Conservation (phyloP, 2,113 vertebrate genomes). For the Oreocharis arfaki region DNA sequence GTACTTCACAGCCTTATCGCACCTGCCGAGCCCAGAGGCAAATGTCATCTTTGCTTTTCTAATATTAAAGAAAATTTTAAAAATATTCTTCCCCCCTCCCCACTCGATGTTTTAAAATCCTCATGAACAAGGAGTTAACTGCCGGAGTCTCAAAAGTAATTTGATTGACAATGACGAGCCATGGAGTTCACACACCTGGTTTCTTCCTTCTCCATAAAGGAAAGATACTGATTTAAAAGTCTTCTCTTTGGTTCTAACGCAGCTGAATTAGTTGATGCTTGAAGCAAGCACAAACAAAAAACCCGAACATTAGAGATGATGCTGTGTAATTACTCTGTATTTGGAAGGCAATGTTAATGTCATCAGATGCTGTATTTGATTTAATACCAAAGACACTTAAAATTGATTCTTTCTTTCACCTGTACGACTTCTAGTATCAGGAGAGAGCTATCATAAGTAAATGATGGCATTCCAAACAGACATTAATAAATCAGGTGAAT, state of each 20-base stretch:
- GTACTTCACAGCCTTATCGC: neutral
- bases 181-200: neutral
- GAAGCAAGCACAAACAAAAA: neutral
- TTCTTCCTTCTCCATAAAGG: neutral
- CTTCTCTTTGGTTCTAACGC: neutral
- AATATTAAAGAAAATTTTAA: neutral
- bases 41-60: neutral
- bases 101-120: neutral
- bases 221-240: neutral
- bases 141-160: neutral
- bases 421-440: neutral
- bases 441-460: neutral
- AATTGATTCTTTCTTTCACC: neutral
- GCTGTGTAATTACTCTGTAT: neutral
- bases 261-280: neutral
- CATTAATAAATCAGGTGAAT: neutral
- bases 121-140: neutral
- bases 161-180: neutral
- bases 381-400: neutral
- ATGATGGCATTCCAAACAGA: neutral
- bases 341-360: neutral
- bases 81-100: neutral
- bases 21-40: neutral
- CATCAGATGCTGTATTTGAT: neutral
- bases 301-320: no score